These are phyloP conservation scores for Zosterops hypoxanthus DNA, from an alignment of 2,113 vertebrate species.

Conservation along the genomic window DNA sequence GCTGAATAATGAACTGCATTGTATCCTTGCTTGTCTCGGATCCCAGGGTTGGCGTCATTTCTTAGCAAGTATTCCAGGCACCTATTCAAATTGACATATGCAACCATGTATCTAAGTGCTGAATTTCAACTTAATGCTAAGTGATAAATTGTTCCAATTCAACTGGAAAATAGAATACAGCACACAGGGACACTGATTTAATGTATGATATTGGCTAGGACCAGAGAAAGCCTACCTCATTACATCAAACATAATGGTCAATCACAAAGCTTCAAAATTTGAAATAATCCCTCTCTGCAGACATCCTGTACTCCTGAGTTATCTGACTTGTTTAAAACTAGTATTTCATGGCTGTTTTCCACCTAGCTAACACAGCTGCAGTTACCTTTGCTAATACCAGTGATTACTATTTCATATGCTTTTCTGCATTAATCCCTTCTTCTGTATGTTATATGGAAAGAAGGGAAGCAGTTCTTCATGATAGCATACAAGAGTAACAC, in stretches of 20 bases:
- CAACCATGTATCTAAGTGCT: conserved; percentile 24
- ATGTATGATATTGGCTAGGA: neutral
- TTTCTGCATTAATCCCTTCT: neutral
- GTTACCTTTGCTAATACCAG: neutral
- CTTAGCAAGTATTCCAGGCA: conserved; percentile 98
- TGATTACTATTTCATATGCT: neutral
- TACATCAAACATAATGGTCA: neutral
- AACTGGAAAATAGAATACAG: conserved; percentile 14
- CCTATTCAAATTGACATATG: conserved; percentile 75
- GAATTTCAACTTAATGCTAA: conserved; percentile 25
- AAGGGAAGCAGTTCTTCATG: neutral
- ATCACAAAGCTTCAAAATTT: neutral
- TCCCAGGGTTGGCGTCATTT: conserved; percentile 97
- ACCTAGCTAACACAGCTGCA: neutral
- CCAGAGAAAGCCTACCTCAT: neutral
- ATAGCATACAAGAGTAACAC: neutral
- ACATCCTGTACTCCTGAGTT: neutral
- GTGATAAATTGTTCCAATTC: conserved; percentile 1
- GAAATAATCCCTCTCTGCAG: neutral
- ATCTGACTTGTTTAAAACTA: neutral
- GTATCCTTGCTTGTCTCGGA: conserved; percentile 96
- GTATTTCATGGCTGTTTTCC: neutral
- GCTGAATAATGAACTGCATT: conserved; percentile 95
- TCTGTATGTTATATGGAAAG: neutral
- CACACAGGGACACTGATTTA: neutral